Evolutionary conservation across 2,888 invertebrate genomes (phyloP).

Genomic region (Diplolepis rosae): DNA sequence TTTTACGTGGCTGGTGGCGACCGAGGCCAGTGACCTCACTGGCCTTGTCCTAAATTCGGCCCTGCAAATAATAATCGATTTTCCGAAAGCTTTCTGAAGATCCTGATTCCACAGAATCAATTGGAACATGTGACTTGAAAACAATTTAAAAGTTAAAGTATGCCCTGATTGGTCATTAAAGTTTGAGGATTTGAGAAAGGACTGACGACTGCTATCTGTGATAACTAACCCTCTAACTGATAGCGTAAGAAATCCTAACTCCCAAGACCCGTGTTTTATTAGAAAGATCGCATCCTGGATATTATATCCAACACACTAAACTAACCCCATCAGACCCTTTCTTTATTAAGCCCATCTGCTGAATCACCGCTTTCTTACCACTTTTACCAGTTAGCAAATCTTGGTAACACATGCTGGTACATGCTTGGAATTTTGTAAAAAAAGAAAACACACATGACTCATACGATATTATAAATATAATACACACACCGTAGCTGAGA

Average conservation of each 20-base stretch:
- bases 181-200: slow-evolving; percentile 2
- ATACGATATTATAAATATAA: slow-evolving; percentile 41
- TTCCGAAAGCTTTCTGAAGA: no score
- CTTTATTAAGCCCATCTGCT: slow-evolving; percentile 62
- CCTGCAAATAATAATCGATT: no score
- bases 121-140: no score
- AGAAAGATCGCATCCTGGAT: slow-evolving; percentile 56
- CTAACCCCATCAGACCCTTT: slow-evolving; percentile 48
- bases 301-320: slow-evolving; percentile 46
- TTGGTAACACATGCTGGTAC: slow-evolving; percentile 66
- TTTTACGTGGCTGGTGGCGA: no score
- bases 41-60: no score
- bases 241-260: slow-evolving; percentile 53
- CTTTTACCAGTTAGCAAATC: slow-evolving; percentile 62
- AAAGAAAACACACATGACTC: slow-evolving; percentile 54
- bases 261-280: slow-evolving; percentile 50
- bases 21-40: no score
- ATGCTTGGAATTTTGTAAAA: slow-evolving; percentile 64
- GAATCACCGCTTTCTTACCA: slow-evolving; percentile 68
- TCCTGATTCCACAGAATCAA: background rate
- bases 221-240: slow-evolving; percentile 59
- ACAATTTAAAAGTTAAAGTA: no score
- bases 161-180: background rate
- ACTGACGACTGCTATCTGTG: slow-evolving; percentile 60
- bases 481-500: slow-evolving; percentile 44